Evolutionary conservation across 1,140 invertebrate species (phyloP), one percentile per base, ranked within the genome.

Genomic region (Drosophila sucinea): DNA sequence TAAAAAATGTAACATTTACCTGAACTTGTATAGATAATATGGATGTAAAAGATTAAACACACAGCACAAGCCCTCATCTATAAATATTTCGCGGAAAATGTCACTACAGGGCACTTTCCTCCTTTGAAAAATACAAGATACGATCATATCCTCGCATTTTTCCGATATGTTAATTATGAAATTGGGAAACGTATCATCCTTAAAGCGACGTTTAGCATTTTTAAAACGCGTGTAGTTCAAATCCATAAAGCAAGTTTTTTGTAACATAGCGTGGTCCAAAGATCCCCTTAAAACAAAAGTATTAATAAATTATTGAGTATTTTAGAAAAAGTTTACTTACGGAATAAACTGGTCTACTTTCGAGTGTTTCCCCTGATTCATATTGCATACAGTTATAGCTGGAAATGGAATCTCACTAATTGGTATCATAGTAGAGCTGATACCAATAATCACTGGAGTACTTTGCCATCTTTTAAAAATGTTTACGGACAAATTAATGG

Each of bases 11-110:
- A 33, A 33, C 8, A 33, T 40, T 60, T 57, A 86, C 87, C 66
- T 79, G 30, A 70, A 75, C 25, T 94, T 93, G 76, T 95, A 95
- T 78, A 96, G 93, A 70, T 93, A 94, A 61, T 95, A 93, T 3
- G 94, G 92, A 61, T 95, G 94, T 3, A 96, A 93, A 47, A 94
- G 93, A 81, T 97, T 97, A 76, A 97, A 97, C 10, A 95, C 95
- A 90, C 96, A 97, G 84, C 96, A 97, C 2, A 96, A 93, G 0
- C 96, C 96, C 86, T 97, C 96, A 77, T 97, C 96, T 0, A 96
- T 96, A 54, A 96, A 93, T n/a, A 95, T 94, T 7, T 95, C 94
- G 75, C 96, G 95, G 90, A 97, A 96, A 29, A 96, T 84, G n/a
- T 95, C 93, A 5, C 94, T 93, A 79, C 96, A 97, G 25, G 96